Conservation (phyloP, 2,113 vertebrate species). For the Nipponia nippon region DNA sequence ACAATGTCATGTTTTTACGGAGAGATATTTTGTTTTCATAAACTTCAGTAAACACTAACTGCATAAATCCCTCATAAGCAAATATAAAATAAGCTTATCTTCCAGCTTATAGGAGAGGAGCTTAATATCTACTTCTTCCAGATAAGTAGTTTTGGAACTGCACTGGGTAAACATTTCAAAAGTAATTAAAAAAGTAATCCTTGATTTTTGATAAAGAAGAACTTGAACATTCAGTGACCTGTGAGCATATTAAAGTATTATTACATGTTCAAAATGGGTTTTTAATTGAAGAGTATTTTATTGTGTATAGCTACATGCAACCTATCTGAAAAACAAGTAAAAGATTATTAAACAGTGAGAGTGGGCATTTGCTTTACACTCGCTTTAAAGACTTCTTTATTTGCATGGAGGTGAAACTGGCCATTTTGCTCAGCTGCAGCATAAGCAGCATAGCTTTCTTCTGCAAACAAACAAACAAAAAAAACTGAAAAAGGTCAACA, state of each 20-base stretch:
- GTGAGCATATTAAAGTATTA: not conserved
- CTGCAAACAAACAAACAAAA: not conserved
- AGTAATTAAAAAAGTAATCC: conserved; percentile 25
- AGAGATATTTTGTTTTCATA: conserved; percentile 20
- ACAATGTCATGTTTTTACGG: not conserved
- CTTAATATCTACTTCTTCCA: conserved; percentile 29
- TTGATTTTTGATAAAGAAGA: not conserved
- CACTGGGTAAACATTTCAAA: conserved; percentile 1
- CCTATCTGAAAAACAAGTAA: not conserved
- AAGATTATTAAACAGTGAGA: not conserved
- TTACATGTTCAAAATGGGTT: not conserved
- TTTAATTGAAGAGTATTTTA: not conserved
- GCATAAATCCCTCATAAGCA: not conserved
- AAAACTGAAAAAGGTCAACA: not conserved
- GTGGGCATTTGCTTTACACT: not conserved
- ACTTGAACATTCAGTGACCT: not conserved
- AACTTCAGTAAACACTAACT: conserved; percentile 25
- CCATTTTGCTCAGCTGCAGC: not conserved
- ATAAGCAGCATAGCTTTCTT: not conserved
- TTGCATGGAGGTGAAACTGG: not conserved
- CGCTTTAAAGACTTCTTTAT: not conserved
- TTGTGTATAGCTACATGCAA: not conserved
- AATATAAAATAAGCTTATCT: conserved; percentile 41
- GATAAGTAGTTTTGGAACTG: not conserved
- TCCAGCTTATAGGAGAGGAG: not conserved